These are phyloP conservation scores for Eupithecia dodoneata DNA, from an alignment of 2,888 invertebrate species.

Conservation along the genomic window DNA sequence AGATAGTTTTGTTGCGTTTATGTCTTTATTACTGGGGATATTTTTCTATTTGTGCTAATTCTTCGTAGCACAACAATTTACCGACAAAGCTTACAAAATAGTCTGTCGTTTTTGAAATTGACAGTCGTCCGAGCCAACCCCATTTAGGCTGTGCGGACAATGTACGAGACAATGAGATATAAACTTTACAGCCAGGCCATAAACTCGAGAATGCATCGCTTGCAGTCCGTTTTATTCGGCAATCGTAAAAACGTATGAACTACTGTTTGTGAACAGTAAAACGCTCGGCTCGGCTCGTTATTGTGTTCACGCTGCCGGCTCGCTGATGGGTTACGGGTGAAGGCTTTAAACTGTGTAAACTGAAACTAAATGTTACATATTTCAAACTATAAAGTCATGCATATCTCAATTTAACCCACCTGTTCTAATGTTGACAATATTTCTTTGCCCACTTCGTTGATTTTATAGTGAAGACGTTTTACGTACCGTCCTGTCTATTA, in stretches of 20 bases:
- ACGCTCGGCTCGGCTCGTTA: constrained; percentile 7
- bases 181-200: constrained; percentile 29
- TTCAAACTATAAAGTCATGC: not conserved
- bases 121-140: not conserved
- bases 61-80: not conserved
- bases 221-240: constrained; percentile 35
- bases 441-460: not conserved
- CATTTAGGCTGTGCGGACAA: constrained; percentile 26
- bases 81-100: not conserved
- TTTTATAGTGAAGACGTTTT: not conserved
- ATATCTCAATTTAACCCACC: not conserved
- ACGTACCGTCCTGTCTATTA: not conserved
- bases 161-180: constrained; percentile 39
- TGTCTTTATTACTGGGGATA: not conserved
- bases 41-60: not conserved
- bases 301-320: not conserved
- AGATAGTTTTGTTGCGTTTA: not conserved
- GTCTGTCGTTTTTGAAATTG: not conserved
- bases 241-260: constrained; percentile 34
- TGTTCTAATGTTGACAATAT: not conserved
- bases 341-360: not conserved
- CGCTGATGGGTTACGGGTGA: not conserved
- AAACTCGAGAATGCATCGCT: constrained; percentile 35
- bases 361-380: not conserved
- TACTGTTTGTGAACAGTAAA: constrained; percentile 18